A percentile compares a stretch with the other conserved stretches of the same genome.
Conservation (phyloP, 92 coral and sea anemone species). For the Desmophyllum pertusum region DNA sequence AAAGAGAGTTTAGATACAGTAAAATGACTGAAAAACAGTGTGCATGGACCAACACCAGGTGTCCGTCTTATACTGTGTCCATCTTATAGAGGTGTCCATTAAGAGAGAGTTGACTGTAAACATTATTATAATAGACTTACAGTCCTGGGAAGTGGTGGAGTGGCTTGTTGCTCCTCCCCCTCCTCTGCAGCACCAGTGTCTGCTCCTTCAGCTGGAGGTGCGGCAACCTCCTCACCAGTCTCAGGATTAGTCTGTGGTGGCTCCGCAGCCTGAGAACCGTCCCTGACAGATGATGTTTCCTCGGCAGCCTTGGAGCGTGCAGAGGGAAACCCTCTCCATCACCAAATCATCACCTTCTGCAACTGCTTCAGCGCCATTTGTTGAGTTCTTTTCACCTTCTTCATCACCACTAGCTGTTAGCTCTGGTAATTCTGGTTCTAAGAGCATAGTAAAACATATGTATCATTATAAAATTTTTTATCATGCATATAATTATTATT, state of each 20-base stretch:
- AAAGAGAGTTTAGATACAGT: too few relatives aligned
- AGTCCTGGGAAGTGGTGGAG: conserved; percentile 84
- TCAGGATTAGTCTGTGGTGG: conserved; percentile 75
- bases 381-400: conserved; percentile 65
- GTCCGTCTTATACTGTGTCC: too few relatives aligned
- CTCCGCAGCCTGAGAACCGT: conserved; percentile 65
- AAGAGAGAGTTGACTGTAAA: too few relatives aligned
- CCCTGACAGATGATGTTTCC: conserved; percentile 43
- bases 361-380: conserved; percentile 52
- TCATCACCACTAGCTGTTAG: conserved; percentile 70
- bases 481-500: too few relatives aligned
- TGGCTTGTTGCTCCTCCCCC: conserved; percentile 56
- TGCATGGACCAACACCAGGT: too few relatives aligned
- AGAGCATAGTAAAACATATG: neutral
- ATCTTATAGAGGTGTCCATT: too few relatives aligned
- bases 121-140: conserved; percentile 53
- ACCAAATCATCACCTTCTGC: conserved; percentile 78
- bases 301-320: conserved; percentile 54
- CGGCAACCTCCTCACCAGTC: conserved; percentile 78
- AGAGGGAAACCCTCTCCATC: conserved; percentile 85
- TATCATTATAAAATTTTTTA: neutral
- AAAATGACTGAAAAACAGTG: too few relatives aligned
- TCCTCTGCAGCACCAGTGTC: conserved; percentile 54
- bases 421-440: conserved; percentile 95
- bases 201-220: conserved; percentile 75